Base-by-base conservation (phyloP, 2,797 vertebrate species). In the Oophaga sylvatica region DNA sequence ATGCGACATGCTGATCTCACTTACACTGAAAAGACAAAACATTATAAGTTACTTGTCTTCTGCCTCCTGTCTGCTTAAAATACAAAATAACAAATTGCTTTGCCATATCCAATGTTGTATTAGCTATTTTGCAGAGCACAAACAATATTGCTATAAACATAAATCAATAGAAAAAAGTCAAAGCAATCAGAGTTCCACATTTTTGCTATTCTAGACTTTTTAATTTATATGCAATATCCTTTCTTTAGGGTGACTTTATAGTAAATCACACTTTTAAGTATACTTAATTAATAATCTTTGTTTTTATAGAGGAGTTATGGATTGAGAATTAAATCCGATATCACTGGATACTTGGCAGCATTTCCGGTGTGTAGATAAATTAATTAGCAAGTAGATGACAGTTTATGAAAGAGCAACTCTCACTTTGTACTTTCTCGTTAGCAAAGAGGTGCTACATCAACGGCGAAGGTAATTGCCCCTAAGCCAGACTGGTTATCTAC, bases 1-100 rank as follows among this genome's bases (percentile, higher is more conserved):
- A 41, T 67, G 57, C 29, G n/a, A 79, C 85, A 75, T 56, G 86
- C 86, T 82, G 79, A 65, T 81, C 57, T 81, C 57, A 48, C 41
- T 87, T 62, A 57, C n/a, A 1, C 68, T 63, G 78, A 73, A 20
- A 35, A 80, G 85, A 80, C 31, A 71, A 35, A 79, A 77, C 62
- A 71, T 80, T 65, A 67, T 20, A 26, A 65, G 80, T 45, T 65
- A 81, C 80, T 48, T 65, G 35, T 48, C 80, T 65, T 65, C 80
- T 81, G 80, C 59, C 13, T 53, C 60, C 22, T 48, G 59, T 63
- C 59, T 63, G 15, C 35, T 63, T 80, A 22, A 45, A 62, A 79
- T 35, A 48, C 35, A 65, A 63, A 81, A 63, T 17, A 22, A 35
- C 20, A 81, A 45, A 65, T 67, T 48, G 35, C n/a, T 65, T 67